Conservation (phyloP, 2,888 invertebrate genomes). For the Phorcus lineatus region DNA sequence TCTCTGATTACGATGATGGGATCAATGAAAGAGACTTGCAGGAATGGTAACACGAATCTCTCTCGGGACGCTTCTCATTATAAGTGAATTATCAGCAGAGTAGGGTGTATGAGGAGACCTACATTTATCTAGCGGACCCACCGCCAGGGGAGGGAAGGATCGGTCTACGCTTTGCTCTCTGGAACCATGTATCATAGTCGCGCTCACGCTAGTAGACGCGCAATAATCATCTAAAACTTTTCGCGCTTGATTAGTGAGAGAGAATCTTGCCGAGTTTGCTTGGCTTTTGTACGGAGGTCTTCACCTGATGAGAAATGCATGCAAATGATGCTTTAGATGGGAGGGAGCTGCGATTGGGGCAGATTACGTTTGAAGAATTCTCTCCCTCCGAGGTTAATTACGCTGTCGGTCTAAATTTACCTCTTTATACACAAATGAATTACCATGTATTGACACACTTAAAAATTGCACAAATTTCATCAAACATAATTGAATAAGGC, state of each 20-base stretch:
- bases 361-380: conserved; percentile 31
- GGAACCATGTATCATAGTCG: neutral
- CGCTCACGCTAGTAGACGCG: neutral
- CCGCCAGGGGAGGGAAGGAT: neutral
- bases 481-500: conserved; percentile 64
- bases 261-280: neutral
- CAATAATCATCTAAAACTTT: conserved; percentile 12
- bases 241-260: neutral
- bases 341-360: neutral
- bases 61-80: conserved; percentile 15
- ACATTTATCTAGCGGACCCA: conserved; percentile 2
- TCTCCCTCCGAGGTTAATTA: conserved; percentile 55
- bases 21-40: conserved; percentile 12
- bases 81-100: conserved; percentile 1
- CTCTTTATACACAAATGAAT: conserved; percentile 55
- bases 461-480: conserved; percentile 65
- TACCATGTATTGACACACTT: conserved; percentile 53
- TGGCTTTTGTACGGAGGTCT: neutral
- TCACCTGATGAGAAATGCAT: conserved; percentile 27
- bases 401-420: conserved; percentile 50
- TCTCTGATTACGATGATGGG: conserved; percentile 14
- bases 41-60: neutral
- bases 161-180: neutral
- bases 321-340: conserved; percentile 15
- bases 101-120: neutral